Evolutionary conservation across 2,888 invertebrate genomes (phyloP).

Genomic region (Tenodera sinensis): DNA sequence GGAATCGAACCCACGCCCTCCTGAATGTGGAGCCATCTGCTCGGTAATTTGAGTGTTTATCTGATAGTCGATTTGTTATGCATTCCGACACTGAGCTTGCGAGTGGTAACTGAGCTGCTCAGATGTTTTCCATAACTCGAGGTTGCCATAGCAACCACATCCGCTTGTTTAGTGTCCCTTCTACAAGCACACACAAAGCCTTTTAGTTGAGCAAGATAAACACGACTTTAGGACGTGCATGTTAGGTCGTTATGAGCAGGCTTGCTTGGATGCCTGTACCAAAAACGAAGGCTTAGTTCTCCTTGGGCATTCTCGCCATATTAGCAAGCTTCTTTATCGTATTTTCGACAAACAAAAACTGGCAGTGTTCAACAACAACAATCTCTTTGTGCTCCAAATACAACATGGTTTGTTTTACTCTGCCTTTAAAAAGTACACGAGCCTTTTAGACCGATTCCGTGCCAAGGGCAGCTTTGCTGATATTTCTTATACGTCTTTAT

Average conservation of each 20-base stretch:
- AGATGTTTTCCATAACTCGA: not conserved
- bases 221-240: not conserved
- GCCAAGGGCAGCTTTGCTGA: not conserved
- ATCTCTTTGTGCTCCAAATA: not conserved
- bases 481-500: not conserved
- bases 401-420: not conserved
- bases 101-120: not conserved
- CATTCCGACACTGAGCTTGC: too few relatives aligned
- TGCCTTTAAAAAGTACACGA: not conserved
- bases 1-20: too few relatives aligned
- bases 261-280: not conserved
- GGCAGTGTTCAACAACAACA: not conserved
- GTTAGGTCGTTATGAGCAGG: not conserved
- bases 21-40: too few relatives aligned
- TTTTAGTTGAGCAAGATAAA: not conserved
- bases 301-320: not conserved
- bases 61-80: too few relatives aligned
- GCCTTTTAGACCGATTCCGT: not conserved
- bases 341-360: not conserved
- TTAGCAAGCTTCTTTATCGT: not conserved
- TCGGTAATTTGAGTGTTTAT: too few relatives aligned
- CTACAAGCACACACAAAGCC: not conserved
- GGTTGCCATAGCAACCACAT: not conserved
- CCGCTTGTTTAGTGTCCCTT: not conserved
- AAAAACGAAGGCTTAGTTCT: not conserved